Conservation (phyloP, 2,888 invertebrate genomes). For the Cryptocephalus primarius region DNA sequence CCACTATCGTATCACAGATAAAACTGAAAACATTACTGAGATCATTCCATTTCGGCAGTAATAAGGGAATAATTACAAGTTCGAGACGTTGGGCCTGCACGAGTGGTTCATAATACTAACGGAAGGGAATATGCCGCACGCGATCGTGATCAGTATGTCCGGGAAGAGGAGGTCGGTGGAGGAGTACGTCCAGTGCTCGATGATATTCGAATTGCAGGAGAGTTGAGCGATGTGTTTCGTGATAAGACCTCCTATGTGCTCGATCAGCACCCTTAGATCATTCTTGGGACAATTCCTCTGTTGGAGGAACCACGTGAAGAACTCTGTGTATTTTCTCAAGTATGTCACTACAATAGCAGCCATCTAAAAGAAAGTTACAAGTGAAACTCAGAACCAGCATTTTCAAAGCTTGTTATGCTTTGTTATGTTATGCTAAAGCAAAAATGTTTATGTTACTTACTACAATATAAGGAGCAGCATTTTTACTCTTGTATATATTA, state of each 20-base stretch:
- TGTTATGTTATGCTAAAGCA: not conserved
- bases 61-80: constrained; percentile 42
- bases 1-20: constrained; percentile 56
- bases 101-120: constrained; percentile 90
- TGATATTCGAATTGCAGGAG: constrained; percentile 35
- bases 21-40: constrained; percentile 45
- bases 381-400: no score
- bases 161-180: constrained; percentile 25
- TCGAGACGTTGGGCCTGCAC: constrained; percentile 72
- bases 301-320: constrained; percentile 45
- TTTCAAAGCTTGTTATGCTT: no score
- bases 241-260: constrained; percentile 50
- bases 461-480: constrained; percentile 57
- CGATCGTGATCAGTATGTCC: constrained; percentile 33
- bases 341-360: constrained; percentile 56
- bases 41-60: no score
- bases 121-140: constrained; percentile 76
- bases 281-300: constrained; percentile 29
- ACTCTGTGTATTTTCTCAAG: constrained; percentile 51
- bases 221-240: constrained; percentile 72
- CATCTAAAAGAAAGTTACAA: constrained; percentile 40
- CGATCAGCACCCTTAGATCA: constrained; percentile 28
- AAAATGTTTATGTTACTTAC: constrained; percentile 37
- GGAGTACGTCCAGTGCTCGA: constrained; percentile 29
- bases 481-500: constrained; percentile 57